Percentiles rank a stretch among this genome's conserved stretches.
Conservation (phyloP, 1,140 invertebrate genomes). For the Bombus breviceps region DNA sequence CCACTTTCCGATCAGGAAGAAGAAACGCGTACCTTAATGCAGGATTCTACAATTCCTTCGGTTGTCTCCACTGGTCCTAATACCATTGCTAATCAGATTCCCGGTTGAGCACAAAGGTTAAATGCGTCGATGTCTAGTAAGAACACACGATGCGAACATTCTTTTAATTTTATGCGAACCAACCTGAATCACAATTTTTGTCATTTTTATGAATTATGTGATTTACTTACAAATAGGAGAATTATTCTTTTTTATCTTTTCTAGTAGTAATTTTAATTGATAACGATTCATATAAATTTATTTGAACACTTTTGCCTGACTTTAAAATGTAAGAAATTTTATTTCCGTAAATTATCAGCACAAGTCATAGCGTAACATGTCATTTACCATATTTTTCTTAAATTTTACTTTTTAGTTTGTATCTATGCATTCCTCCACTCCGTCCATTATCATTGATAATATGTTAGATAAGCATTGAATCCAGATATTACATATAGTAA, state of each 20-base stretch:
- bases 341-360: conserved; percentile 45
- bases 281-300: conserved; percentile 29
- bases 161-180: conserved; percentile 44
- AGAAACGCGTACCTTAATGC: conserved; percentile 80
- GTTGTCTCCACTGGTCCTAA: conserved; percentile 66
- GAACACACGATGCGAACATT: conserved; percentile 27
- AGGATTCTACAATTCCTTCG: conserved; percentile 71
- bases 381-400: conserved; percentile 39
- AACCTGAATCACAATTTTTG: conserved; percentile 15
- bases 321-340: conserved; percentile 25
- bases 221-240: conserved; percentile 20
- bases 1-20: conserved; percentile 81
- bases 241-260: neutral
- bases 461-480: conserved; percentile 61
- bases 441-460: conserved; percentile 63
- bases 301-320: conserved; percentile 17
- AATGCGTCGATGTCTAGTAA: conserved; percentile 13
- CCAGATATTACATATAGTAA: conserved; percentile 43
- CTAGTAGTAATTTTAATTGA: neutral
- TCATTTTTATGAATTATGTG: conserved; percentile 14
- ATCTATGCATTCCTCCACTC: conserved; percentile 60
- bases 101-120: conserved; percentile 74
- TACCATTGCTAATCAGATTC: conserved; percentile 75
- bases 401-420: conserved; percentile 31
- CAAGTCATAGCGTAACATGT: conserved; percentile 49